phyloP scores from a whole-genome alignment of 1,140 invertebrate species.

The Trichonephila inaurata region DNA sequence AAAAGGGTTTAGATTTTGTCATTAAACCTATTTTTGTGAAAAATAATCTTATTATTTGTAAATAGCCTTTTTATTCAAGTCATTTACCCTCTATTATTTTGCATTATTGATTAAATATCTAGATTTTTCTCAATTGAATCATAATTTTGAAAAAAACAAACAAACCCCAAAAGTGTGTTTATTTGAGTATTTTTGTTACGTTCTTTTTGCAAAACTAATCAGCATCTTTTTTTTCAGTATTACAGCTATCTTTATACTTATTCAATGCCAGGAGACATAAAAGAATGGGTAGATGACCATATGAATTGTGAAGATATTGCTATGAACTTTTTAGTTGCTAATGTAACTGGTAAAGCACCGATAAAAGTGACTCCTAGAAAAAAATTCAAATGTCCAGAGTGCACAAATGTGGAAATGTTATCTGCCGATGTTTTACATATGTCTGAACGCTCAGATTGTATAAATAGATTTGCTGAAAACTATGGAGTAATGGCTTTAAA shows the following conservation, averaged over 20 bases:
- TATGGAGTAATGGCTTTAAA: slow-evolving; percentile 94
- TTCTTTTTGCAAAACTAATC: too few species aligned
- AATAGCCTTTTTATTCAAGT: too few species aligned
- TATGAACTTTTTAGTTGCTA: slow-evolving; percentile 96
- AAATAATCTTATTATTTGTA: too few species aligned
- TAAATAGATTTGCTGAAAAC: slow-evolving; percentile 90
- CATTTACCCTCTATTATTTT: too few species aligned
- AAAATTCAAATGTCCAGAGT: slow-evolving; percentile 98
- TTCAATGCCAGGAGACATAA: slow-evolving; percentile 89
- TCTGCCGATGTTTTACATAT: slow-evolving; percentile 96
- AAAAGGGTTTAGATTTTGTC: too few species aligned
- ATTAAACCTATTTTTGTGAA: too few species aligned
- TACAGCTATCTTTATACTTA: slow-evolving; percentile 95
- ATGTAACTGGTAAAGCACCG: slow-evolving; percentile 94
- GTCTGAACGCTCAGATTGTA: slow-evolving; percentile 95
- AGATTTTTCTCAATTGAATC: too few species aligned
- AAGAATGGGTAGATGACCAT: slow-evolving; percentile 92
- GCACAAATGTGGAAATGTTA: slow-evolving; percentile 95
- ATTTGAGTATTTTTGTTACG: too few species aligned
- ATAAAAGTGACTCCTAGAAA: slow-evolving; percentile 98
- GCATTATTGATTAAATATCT: too few species aligned
- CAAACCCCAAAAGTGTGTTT: too few species aligned
- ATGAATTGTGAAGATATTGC: slow-evolving; percentile 98
- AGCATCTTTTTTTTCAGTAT: slow-evolving; percentile 81
- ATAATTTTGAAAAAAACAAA: too few species aligned